Evolutionary conservation across 2,113 vertebrate genomes (phyloP).

Genomic region (Solenodon paradoxus): DNA sequence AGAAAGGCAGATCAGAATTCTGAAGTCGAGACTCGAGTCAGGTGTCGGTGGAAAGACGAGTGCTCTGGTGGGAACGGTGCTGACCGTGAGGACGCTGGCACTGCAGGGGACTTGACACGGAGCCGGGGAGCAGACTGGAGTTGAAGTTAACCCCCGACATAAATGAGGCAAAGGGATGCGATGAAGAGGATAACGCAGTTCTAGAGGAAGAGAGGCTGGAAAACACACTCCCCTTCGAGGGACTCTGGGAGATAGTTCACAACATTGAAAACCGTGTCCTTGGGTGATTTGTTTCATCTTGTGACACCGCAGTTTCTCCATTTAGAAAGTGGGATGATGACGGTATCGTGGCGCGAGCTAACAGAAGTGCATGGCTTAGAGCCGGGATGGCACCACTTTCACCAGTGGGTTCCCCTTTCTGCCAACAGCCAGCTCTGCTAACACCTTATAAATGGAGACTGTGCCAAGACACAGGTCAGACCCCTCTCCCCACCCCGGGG

Average conservation of each 20-base stretch:
- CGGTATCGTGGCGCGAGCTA: neutral
- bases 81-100: rapidly evolving
- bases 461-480: neutral
- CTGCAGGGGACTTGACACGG: rapidly evolving
- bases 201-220: neutral
- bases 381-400: no score
- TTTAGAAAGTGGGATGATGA: neutral
- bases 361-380: rapidly evolving
- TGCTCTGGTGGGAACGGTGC: rapidly evolving
- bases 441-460: neutral
- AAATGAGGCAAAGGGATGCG: neutral
- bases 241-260: rapidly evolving
- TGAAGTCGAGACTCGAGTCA: rapidly evolving
- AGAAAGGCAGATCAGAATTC: neutral
- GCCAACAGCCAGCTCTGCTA: neutral
- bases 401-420: rapidly evolving
- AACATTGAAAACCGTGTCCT: rapidly evolving
- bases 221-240: rapidly evolving
- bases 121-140: rapidly evolving
- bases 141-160: rapidly evolving
- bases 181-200: rapidly evolving
- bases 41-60: no score
- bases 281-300: neutral
- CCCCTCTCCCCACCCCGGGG: neutral
- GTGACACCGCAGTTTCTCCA: neutral